phyloP scores from a whole-genome alignment of 1,140 invertebrate genomes.

The Charaxes varanes region DNA sequence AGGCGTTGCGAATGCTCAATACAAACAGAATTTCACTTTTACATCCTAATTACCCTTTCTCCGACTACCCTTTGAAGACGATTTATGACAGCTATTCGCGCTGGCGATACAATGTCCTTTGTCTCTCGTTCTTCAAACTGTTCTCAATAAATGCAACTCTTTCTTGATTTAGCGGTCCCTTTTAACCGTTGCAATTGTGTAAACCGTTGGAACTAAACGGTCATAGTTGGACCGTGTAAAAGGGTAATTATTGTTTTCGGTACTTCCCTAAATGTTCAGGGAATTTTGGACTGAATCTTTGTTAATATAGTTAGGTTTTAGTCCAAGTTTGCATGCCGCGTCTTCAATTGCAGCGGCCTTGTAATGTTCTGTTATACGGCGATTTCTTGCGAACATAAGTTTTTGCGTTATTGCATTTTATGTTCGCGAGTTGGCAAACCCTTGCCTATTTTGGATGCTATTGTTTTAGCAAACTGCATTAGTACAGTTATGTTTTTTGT shows the following conservation, averaged over 20 bases:
- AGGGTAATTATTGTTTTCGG: constrained; percentile 31
- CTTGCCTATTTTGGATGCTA: constrained; percentile 38
- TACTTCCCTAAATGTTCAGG: constrained; percentile 2
- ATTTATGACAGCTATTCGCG: constrained; percentile 53
- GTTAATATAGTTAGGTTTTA: too few relatives aligned
- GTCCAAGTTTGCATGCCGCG: too few relatives aligned
- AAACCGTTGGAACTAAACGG: constrained; percentile 42
- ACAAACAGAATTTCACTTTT: constrained; percentile 60
- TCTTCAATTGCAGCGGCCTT: too few relatives aligned
- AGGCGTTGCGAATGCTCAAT: constrained; percentile 50
- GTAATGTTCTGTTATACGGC: constrained; percentile 31
- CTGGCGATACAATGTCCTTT: constrained; percentile 27
- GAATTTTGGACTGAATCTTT: constrained; percentile 7
- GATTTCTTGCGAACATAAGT: constrained; percentile 30
- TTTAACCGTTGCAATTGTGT: constrained; percentile 43
- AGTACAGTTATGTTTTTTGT: constrained; percentile 27
- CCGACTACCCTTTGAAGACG: constrained; percentile 33
- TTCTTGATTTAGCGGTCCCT: constrained; percentile 49
- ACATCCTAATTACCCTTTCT: constrained; percentile 63
- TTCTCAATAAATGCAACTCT: constrained; percentile 62
- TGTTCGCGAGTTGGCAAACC: constrained; percentile 40
- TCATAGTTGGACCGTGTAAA: constrained; percentile 46
- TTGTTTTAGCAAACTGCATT: constrained; percentile 30
- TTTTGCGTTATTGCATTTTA: constrained; percentile 40
- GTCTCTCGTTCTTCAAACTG: constrained; percentile 27